Evolutionary conservation across 1,140 invertebrate species (phyloP), one percentile per base, ranked within the genome.

Genomic region (Arctopsyche grandis): DNA sequence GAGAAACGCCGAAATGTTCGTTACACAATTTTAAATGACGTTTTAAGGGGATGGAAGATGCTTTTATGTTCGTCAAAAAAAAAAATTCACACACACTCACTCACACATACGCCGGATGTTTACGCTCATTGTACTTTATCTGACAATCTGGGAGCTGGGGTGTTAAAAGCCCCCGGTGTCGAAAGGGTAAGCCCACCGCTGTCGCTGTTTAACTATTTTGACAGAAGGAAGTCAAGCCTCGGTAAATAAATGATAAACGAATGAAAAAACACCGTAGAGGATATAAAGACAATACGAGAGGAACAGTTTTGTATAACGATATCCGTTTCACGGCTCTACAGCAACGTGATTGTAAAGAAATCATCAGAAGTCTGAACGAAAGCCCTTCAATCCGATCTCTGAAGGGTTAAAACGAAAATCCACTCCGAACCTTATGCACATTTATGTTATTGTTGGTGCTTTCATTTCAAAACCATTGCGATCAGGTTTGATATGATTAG

Each of bases 71-170:
- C 29, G 3, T 52, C 43, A 1, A 73, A 56, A 66, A 66, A 66
- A 66, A 63, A 46, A 46, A 46, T 46, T n/a, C n/a, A 46, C 12
- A 46, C 22, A 69, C 16, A 29, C 14, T 7, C 12, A 70, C 14
- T 38, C 21, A 70, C 21, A 22, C 24, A 74, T 38, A 19, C 10
- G 29, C 74, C 74, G 74, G 74, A 76, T 76, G 74, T 76, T 76
- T 76, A 63, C 22, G 74, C 26, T 76, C 29, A 76, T 76, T 76
- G 74, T 76, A 56, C 29, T 63, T 63, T 76, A 76, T 76, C 74
- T 76, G 26, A 71, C 69, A 48, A 46, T 71, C 69, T 44, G 43
- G 9, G 14, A 38, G 21, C 26, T 38, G 38, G 69, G 63, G 63
- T 66, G 63, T 66, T 66, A 66, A 66, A 66, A 66, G 9, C 24